Evolutionary conservation across 2,113 vertebrate species (phyloP).

Genomic region (Gallinago undulata): DNA sequence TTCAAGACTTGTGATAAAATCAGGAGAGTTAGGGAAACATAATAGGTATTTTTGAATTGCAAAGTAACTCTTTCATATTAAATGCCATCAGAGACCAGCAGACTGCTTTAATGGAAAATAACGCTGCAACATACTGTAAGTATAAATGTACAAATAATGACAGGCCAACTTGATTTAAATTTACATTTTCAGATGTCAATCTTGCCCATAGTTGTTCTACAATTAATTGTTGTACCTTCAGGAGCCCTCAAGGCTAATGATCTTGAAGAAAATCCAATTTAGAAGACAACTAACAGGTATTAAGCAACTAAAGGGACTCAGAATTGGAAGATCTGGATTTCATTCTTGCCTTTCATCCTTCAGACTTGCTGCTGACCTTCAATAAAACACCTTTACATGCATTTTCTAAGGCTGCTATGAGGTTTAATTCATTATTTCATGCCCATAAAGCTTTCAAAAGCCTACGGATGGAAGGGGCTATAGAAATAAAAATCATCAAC

Average conservation of each 20-base stretch:
- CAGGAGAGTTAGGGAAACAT: background rate
- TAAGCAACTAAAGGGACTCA: background rate
- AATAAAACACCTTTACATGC: background rate
- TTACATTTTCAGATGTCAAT: background rate
- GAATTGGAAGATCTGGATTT: slow-evolving; percentile 7
- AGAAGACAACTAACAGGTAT: background rate
- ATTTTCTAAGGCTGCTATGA: background rate
- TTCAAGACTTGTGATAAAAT: background rate
- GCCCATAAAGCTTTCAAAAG: background rate
- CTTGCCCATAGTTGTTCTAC: background rate
- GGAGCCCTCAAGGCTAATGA: background rate
- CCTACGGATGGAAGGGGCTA: background rate
- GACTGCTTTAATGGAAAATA: background rate
- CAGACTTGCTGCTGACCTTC: background rate
- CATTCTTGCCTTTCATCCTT: background rate
- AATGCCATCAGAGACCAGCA: slow-evolving; percentile 38
- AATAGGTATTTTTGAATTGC: slow-evolving; percentile 48
- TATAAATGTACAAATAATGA: background rate
- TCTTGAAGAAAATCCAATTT: slow-evolving; percentile 5
- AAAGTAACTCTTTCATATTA: slow-evolving; percentile 51
- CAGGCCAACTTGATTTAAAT: background rate
- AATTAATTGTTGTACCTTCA: background rate
- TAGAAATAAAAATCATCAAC: background rate
- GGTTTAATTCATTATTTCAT: background rate
- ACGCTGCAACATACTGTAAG: background rate